Evolutionary conservation across 2,797 vertebrate genomes (phyloP), one percentile per base, ranked within the genome.

Genomic region (Crocidura indochinensis): DNA sequence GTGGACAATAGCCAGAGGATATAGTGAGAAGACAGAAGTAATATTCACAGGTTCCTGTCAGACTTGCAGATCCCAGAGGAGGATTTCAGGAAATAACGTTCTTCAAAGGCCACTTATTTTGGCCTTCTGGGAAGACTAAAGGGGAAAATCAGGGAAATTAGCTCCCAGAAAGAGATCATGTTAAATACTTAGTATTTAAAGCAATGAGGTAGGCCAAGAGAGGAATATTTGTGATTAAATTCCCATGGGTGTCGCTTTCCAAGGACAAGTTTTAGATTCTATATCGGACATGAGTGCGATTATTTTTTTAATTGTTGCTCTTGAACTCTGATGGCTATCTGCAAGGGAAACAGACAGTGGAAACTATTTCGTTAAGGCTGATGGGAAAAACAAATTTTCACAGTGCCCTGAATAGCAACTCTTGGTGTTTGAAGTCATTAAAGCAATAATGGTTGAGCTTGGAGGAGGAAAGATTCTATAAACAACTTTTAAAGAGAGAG

Each of bases 301-400:
- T 60, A 74, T 88, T 91, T 92, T 94, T 95, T 90, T 89, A 62
- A 90, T 94, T 94, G 92, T 95, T 96, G 71, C 0, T 0, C 64
- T 82, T 1, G 46, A 90, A 94, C 77, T 92, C 91, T 96, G 96
- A 97, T 97, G 71, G 76, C 91, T 97, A 97, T 97, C 96, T 96
- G 80, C 67, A 96, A 88, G 95, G 96, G 96, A 97, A 97, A 96
- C 94, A 96, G 95, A 97, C 96, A 96, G 92, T 97, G 96, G 96
- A 97, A 97, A 97, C 94, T 96, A 96, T 97, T 97, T 96, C 92
- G 94, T 74, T 19, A 83, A 67, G 74, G 67, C 93, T 92, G 91
- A 96, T 93, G 93, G 91, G 94, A 94, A 97, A 97, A 96, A 93
- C 96, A 95, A 46, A 71, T 95, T 96, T 96, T 85, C 71, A 73